Base-by-base conservation (phyloP, 2,797 vertebrate species). In the Sebastes vulpes region DNA sequence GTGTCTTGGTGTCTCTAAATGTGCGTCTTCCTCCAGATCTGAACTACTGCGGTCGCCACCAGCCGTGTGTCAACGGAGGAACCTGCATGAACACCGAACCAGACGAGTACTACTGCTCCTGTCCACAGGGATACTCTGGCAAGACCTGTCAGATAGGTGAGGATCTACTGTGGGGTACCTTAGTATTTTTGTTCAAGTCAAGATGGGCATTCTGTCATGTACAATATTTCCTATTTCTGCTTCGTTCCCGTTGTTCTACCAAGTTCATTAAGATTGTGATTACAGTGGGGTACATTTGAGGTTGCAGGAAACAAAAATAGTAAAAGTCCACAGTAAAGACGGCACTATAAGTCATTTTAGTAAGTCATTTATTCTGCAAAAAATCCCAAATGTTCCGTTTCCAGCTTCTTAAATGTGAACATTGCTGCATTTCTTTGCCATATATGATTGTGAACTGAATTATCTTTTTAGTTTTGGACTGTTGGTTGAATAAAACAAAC, bases 41-140 rank as follows among this genome's bases (percentile, higher is more conserved):
- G 79, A 99, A 99, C 84, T 99, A 98, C 94, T 99, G 98, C 11
- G 98, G 98, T 29, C 98, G 96, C 60, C 98, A 99, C 89, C 97
- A 96, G 65, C 98, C 98, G 0, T 99, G 98, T 53, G 65, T 97
- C 78, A 99, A 99, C 0, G 97, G 98, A 4, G 98, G 97, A 14
- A 99, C 98, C 4, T 99, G 98, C 79, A 97, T 97, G 96, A 99
- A 99, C 70, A 97, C 96, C 0, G 97, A 99, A 80, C 98, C 98
- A 0, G 97, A 98, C 0, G 96, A 97, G 79, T 99, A 98, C 83
- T 88, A 92, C 85, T 99, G 98, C 6, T 95, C 95, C 78, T 99
- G 98, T 95, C 97, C 97, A 0, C 97, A 96, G 0, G 97, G 98
- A 72, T 99, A 97, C 94, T 97, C 97, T 0, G 98, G 98, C 74